Conservation (phyloP, 2,888 invertebrate species). For the Platerodrilus igneus region DNA sequence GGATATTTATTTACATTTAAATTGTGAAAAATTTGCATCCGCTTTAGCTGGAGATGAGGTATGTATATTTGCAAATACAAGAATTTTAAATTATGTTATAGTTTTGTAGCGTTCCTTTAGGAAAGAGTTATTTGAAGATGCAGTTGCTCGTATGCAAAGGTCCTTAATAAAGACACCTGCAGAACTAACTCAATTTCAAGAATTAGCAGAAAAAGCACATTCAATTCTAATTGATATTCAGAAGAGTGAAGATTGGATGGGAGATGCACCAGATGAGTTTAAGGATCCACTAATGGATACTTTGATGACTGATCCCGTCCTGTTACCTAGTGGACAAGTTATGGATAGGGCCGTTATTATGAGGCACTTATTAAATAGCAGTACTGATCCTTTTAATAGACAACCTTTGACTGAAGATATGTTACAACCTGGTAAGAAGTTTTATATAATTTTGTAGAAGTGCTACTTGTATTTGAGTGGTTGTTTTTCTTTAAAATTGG, state of each 20-base stretch:
- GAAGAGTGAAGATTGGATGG: conserved; percentile 86
- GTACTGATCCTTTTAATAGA: conserved; percentile 96
- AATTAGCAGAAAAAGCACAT: conserved; percentile 71
- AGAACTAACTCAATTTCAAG: conserved; percentile 81
- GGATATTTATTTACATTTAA: conserved; percentile 94
- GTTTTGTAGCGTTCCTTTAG: conserved; percentile 80
- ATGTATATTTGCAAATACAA: conserved; percentile 14
- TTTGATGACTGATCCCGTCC: conserved; percentile 92
- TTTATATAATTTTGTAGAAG: conserved; percentile 39
- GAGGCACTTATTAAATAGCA: conserved; percentile 90
- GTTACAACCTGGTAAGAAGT: conserved; percentile 72
- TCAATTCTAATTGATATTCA: conserved; percentile 77
- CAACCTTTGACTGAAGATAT: conserved; percentile 93
- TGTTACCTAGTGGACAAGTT: conserved; percentile 80
- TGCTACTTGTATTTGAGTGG: no score
- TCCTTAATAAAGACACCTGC: conserved; percentile 77
- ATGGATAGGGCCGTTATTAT: conserved; percentile 94
- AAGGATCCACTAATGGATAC: conserved; percentile 97
- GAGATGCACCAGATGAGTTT: conserved; percentile 95
- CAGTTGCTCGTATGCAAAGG: conserved; percentile 75
- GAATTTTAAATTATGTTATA: conserved; percentile 4
- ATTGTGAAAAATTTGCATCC: conserved; percentile 84
- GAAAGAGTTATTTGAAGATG: conserved; percentile 88
- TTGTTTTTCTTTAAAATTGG: no score
- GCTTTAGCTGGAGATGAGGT: conserved; percentile 96